A percentile compares a stretch with the other conserved stretches of the same genome.
phyloP scores from a whole-genome alignment of 2,888 invertebrate species.

The Sinhomidia bicolor region DNA sequence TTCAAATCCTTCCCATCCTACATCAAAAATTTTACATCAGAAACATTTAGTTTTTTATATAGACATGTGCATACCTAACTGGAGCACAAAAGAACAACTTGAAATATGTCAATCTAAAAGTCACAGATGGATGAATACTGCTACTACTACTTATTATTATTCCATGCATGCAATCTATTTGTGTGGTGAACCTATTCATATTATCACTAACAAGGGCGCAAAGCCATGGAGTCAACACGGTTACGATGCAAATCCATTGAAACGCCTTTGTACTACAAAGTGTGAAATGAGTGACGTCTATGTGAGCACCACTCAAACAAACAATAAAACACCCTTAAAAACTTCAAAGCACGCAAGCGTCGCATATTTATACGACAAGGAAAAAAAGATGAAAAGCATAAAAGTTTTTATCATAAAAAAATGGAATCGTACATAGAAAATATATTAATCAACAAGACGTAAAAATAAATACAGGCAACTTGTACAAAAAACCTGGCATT shows the following conservation, averaged over 20 bases:
- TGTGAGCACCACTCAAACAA: constrained; percentile 24
- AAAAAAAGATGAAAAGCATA: neutral
- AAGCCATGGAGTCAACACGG: neutral
- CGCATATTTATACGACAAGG: neutral
- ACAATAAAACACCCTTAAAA: constrained; percentile 22
- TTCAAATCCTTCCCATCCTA: constrained; percentile 79
- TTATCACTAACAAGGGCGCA: neutral
- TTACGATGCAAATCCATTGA: constrained; percentile 24
- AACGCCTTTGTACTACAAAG: neutral
- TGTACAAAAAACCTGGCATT: neutral
- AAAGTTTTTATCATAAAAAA: no score
- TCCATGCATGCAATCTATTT: neutral
- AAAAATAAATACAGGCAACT: neutral
- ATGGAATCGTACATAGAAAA: neutral
- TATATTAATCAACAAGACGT: neutral
- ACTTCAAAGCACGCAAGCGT: neutral
- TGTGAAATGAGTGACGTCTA: constrained; percentile 51
- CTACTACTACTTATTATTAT: neutral
- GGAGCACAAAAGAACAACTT: constrained; percentile 21
- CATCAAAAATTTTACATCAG: neutral
- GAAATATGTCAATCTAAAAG: constrained; percentile 48
- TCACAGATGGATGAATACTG: constrained; percentile 7
- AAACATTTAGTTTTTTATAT: constrained; percentile 1
- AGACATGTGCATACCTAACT: neutral
- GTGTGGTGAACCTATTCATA: neutral